Evolutionary conservation across 2,113 vertebrate species (phyloP).

Genomic region (Progne subis): DNA sequence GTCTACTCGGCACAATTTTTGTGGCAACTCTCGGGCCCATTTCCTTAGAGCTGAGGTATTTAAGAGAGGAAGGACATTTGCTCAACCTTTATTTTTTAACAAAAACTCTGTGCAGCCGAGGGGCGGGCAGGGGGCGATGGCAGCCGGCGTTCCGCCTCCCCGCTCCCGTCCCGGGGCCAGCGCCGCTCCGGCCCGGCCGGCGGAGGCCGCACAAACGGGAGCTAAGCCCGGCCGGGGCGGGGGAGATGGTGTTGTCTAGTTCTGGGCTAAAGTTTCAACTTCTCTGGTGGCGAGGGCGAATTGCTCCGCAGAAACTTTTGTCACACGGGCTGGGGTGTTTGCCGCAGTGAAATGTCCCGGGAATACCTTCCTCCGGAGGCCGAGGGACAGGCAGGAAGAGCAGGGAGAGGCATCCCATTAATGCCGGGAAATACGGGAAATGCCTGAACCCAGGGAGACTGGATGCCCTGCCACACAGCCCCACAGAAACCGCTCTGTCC

Average conservation of each 20-base stretch:
- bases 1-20: not conserved
- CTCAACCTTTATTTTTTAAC: not conserved
- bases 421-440: not conserved
- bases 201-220: not conserved
- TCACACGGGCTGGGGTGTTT: not conserved
- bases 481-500: conserved; percentile 24
- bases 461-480: not conserved
- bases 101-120: accelerated
- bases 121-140: accelerated
- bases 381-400: not conserved
- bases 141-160: not conserved
- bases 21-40: not conserved
- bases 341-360: not conserved
- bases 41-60: not conserved
- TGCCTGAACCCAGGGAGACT: not conserved
- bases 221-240: not conserved
- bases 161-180: not conserved
- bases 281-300: not conserved
- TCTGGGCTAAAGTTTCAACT: not conserved
- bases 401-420: not conserved
- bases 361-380: not conserved
- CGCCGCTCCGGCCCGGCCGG: no score
- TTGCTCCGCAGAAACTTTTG: not conserved
- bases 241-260: not conserved
- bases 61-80: not conserved